A percentile compares a stretch with the other conserved stretches of the same genome.
These are phyloP conservation scores for Aporophyla nigra DNA, from an alignment of 2,888 invertebrate genomes.

Conservation along the genomic window DNA sequence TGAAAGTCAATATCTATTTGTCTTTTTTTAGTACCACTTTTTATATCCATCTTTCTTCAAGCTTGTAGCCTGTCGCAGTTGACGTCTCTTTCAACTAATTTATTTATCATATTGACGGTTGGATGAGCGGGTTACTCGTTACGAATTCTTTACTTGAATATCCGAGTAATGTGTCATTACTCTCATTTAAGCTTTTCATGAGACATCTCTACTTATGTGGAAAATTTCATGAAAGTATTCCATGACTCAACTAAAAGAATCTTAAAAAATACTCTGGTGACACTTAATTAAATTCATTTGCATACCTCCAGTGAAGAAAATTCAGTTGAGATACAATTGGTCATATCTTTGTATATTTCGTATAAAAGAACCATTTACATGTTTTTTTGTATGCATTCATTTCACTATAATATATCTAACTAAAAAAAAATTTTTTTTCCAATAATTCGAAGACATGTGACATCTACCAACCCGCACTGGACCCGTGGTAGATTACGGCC, in stretches of 20 bases:
- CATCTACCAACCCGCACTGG: no score
- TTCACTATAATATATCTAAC: no score
- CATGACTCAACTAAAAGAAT: background rate
- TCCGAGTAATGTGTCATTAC: background rate
- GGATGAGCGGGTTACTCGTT: background rate
- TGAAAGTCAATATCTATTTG: background rate
- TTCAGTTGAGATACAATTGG: no score
- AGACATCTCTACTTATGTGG: background rate
- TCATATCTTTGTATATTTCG: no score
- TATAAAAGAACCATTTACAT: no score
- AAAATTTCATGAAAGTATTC: background rate
- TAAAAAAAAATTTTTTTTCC: no score
- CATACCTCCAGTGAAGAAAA: background rate
- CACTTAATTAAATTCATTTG: background rate
- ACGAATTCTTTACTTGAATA: background rate
- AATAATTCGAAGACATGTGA: no score
- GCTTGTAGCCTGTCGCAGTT: background rate
- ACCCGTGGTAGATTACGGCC: no score
- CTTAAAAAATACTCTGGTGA: background rate
- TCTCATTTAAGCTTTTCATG: background rate
- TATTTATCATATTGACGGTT: background rate
- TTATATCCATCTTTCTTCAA: background rate
- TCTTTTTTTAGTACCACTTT: conserved; percentile 1
- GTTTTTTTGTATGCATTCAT: no score
- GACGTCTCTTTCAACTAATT: background rate